Percentiles rank a stretch among this genome's conserved stretches.
These are phyloP conservation scores for Corythaeola cristata DNA, from an alignment of 2,113 vertebrate genomes.

Conservation along the genomic window DNA sequence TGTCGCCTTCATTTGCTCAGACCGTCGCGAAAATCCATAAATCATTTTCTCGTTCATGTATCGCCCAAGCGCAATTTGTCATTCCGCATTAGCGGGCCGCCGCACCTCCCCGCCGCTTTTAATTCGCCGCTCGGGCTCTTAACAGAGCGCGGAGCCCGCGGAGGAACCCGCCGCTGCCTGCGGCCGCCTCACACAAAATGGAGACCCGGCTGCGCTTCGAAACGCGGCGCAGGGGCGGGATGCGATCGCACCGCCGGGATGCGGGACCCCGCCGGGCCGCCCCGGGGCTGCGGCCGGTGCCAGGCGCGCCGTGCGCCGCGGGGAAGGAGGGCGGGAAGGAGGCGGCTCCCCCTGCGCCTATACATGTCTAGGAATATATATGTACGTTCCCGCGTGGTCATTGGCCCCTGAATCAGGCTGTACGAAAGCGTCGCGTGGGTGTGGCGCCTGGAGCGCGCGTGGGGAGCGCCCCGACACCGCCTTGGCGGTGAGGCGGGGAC, in stretches of 20 bases:
- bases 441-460: neutral
- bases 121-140: conserved; percentile 52
- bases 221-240: neutral
- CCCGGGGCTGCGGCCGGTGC: neutral
- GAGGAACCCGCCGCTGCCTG: neutral
- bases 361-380: neutral
- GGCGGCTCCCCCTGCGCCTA: neutral
- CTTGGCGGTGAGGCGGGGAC: neutral
- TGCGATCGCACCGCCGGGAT: neutral
- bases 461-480: neutral
- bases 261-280: no score
- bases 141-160: conserved; percentile 14
- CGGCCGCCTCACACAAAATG: neutral
- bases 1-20: conserved; percentile 74
- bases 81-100: conserved; percentile 62
- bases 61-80: conserved; percentile 78
- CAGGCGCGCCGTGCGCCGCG: no score
- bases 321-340: neutral
- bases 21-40: conserved; percentile 78
- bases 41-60: conserved; percentile 79
- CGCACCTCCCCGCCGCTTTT: conserved; percentile 58
- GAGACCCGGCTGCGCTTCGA: neutral
- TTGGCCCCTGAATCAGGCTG: neutral
- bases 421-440: neutral
- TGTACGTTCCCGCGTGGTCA: neutral